phyloP scores from a whole-genome alignment of 92 coral and sea anemone genomes.

The Blastomussa wellsi region DNA sequence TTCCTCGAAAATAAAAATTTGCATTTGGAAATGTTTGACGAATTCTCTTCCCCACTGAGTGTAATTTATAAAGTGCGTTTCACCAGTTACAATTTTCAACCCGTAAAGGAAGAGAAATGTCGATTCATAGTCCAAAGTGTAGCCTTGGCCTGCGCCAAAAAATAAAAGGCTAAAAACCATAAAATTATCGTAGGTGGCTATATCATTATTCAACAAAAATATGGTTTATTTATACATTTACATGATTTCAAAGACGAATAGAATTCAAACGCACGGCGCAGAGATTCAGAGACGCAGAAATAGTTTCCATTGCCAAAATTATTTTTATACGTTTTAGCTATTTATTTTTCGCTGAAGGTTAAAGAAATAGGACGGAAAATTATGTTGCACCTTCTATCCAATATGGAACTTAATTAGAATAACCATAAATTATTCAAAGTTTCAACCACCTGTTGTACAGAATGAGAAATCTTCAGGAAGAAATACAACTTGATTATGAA shows the following conservation, averaged over 20 bases:
- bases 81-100: not conserved
- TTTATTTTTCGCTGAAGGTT: not conserved
- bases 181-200: slow-evolving; percentile 5
- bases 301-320: not conserved
- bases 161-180: not conserved
- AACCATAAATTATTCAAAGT: slow-evolving; percentile 58
- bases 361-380: not conserved
- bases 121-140: not conserved
- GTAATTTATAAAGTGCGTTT: not conserved
- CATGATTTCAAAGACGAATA: not conserved
- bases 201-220: not conserved
- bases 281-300: not conserved
- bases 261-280: not conserved
- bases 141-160: not conserved
- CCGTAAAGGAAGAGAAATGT: not conserved
- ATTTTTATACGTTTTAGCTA: not conserved
- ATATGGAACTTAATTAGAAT: slow-evolving; percentile 45
- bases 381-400: slow-evolving; percentile 16
- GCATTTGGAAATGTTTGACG: not conserved
- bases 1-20: slow-evolving; percentile 10
- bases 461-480: slow-evolving; percentile 29
- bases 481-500: slow-evolving; percentile 1
- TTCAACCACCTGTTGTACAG: slow-evolving; percentile 75
- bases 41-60: slow-evolving; percentile 7
- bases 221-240: not conserved